Conservation (phyloP, 1,140 invertebrate genomes). For the Trichonephila inaurata region DNA sequence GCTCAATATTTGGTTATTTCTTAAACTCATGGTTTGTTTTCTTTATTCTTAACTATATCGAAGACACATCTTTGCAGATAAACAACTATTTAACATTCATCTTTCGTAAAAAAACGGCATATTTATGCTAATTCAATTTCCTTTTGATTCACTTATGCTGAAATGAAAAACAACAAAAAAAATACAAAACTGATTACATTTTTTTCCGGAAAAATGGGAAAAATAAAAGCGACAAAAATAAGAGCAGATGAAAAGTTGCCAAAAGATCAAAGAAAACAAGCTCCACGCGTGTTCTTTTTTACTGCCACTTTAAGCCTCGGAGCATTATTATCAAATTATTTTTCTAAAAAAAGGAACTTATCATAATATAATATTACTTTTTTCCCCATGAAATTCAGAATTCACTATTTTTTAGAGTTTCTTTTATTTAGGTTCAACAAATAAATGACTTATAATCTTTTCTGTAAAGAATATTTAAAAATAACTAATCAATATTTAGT, state of each 20-base stretch:
- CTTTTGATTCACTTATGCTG: neutral
- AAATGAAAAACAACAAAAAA: neutral
- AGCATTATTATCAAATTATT: neutral
- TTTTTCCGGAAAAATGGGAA: neutral
- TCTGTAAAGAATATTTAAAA: too few relatives aligned
- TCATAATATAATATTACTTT: neutral
- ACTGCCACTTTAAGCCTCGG: neutral
- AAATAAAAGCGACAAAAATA: neutral
- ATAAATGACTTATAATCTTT: too few relatives aligned
- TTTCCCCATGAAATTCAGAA: neutral
- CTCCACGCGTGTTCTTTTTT: neutral
- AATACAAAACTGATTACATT: neutral
- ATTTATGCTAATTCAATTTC: neutral
- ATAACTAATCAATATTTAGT: too few relatives aligned
- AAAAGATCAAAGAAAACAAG: neutral
- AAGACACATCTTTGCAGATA: too few relatives aligned
- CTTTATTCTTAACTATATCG: too few relatives aligned
- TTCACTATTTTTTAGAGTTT: neutral
- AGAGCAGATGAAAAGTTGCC: neutral
- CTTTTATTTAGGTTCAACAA: too few relatives aligned
- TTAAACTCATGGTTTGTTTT: too few relatives aligned
- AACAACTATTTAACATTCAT: too few relatives aligned
- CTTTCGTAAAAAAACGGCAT: neutral
- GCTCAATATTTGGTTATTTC: too few relatives aligned
- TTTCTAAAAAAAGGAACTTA: neutral